Evolutionary conservation across 2,113 vertebrate genomes (phyloP).

Genomic region (Pitta sordida): DNA sequence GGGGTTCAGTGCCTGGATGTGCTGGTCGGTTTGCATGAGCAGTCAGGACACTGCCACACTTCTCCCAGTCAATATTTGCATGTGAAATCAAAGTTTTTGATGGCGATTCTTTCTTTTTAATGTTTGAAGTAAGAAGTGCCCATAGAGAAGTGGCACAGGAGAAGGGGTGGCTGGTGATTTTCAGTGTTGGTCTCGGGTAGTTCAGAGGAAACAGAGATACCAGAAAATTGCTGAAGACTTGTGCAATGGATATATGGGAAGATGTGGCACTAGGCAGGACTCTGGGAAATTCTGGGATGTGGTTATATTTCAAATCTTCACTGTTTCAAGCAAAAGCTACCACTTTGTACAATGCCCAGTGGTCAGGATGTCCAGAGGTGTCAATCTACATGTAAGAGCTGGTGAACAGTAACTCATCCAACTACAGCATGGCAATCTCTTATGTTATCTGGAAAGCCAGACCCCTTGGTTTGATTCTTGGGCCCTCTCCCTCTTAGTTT

Average conservation of each 20-base stretch:
- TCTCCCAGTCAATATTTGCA: background rate
- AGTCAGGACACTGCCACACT: background rate
- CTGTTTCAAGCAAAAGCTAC: background rate
- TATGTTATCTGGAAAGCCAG: background rate
- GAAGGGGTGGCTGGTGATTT: background rate
- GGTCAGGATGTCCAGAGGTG: background rate
- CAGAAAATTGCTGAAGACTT: background rate
- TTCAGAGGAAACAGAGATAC: background rate
- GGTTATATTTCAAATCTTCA: background rate
- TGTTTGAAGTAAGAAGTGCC: background rate
- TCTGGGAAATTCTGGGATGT: background rate
- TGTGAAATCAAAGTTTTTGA: fast-evolving
- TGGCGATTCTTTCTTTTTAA: background rate
- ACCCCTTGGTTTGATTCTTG: background rate
- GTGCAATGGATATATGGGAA: background rate
- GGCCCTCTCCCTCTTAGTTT: background rate
- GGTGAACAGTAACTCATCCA: background rate
- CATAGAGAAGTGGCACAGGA: background rate
- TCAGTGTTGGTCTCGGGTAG: background rate
- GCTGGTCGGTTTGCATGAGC: background rate
- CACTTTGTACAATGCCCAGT: background rate
- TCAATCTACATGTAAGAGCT: background rate
- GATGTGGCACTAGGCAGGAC: background rate
- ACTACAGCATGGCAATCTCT: background rate
- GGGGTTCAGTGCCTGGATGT: background rate